Evolutionary conservation across 2,113 vertebrate genomes (phyloP), one percentile per base, ranked within the genome.

Genomic region (Leuciscus idus): DNA sequence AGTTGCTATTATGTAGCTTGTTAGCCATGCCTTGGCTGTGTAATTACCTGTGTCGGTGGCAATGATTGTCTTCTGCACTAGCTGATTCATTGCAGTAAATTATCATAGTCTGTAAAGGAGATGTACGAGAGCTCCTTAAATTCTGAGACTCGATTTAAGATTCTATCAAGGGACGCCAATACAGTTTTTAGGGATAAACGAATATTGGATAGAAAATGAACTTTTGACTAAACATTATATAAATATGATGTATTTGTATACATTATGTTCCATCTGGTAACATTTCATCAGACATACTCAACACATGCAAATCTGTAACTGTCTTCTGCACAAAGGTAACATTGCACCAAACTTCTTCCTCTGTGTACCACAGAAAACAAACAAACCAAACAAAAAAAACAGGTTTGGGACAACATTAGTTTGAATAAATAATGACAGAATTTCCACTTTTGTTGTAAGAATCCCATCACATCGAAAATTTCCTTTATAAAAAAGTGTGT

Each of bases 11-110:
- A 92, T 90, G 90, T 90, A 92, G 92, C 91, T 94, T 93, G 92
- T 94, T 94, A 92, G 89, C 91, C 91, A 91, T 91, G 91, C 91
- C 93, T 89, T 92, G 90, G 90, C 92, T 91, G 93, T 89, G 91
- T 93, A 94, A 94, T 94, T 95, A 93, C 91, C 91, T 93, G 91
- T 93, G 93, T 93, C 93, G 90, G 89, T 55, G 82, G 87, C 92
- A 89, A 90, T 92, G 92, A 93, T 91, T 92, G 90, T 93, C 89
- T 92, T 89, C 85, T 89, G 88, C 82, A 78, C 89, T 83, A 81
- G 89, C 90, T 90, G 91, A 93, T 93, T 92, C 90, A 89, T 93
- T 91, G 88, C 77, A 85, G 88, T 90, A 84, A 91, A 92, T 93
- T 90, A 90, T 81, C 80, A 86, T 21, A 30, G 17, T 52, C 26